Evolutionary conservation across 2,888 invertebrate genomes (phyloP).

Genomic region (Tetragonisca angustula): DNA sequence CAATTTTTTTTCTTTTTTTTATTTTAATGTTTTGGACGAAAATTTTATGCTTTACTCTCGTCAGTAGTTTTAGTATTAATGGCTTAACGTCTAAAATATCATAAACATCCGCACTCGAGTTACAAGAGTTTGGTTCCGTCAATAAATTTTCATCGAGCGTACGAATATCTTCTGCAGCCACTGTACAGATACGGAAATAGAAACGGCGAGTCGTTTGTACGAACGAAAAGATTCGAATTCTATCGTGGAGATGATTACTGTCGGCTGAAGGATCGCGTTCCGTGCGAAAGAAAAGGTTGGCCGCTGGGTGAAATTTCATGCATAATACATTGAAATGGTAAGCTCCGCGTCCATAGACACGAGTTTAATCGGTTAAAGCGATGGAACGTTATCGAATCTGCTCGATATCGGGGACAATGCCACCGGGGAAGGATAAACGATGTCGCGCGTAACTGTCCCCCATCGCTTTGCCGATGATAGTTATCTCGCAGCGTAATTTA

Average conservation of each 20-base stretch:
- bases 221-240: neutral
- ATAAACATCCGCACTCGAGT: too few species aligned
- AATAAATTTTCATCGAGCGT: too few species aligned
- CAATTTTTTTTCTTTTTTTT: too few species aligned
- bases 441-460: constrained; percentile 26
- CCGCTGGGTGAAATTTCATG: neutral
- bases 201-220: too few species aligned
- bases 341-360: constrained; percentile 4
- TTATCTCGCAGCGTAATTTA: constrained; percentile 21
- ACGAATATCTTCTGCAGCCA: too few species aligned
- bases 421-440: constrained; percentile 33
- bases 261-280: neutral
- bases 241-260: neutral
- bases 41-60: too few species aligned
- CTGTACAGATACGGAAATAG: too few species aligned
- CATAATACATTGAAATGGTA: constrained; percentile 13
- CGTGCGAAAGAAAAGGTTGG: neutral
- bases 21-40: too few species aligned
- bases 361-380: constrained; percentile 38
- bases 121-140: too few species aligned
- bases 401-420: constrained; percentile 11
- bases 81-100: too few species aligned
- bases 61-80: too few species aligned
- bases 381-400: constrained; percentile 44
- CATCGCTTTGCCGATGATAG: neutral